Evolutionary conservation across 2,113 vertebrate species (phyloP).

Genomic region (Rhynchomys soricoides): DNA sequence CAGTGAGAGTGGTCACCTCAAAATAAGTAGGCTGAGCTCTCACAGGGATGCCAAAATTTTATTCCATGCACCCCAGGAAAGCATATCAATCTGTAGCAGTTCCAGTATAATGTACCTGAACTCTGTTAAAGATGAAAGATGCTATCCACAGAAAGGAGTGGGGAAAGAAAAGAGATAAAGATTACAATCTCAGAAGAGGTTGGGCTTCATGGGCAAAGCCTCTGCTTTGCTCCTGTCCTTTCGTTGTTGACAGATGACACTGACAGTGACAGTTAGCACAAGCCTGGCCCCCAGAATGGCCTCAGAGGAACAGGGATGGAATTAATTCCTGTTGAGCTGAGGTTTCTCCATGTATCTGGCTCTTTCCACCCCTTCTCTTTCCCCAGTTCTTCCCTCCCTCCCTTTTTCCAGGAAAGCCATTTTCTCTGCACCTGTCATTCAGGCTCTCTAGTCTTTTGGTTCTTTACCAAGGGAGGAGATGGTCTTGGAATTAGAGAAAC

Average conservation of each 20-base stretch:
- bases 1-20: background rate
- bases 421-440: background rate
- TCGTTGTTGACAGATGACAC: background rate
- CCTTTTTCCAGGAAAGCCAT: background rate
- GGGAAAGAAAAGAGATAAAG: background rate
- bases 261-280: background rate
- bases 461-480: background rate
- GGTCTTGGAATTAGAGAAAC: background rate
- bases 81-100: background rate
- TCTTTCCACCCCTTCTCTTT: background rate
- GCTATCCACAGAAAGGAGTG: background rate
- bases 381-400: too few species aligned
- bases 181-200: slow-evolving; percentile 21
- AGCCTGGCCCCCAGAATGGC: background rate
- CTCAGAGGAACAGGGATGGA: background rate
- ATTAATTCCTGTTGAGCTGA: background rate
- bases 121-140: slow-evolving; percentile 19
- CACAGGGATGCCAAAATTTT: background rate
- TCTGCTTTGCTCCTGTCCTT: background rate
- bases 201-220: background rate
- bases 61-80: background rate
- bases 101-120: background rate
- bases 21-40: slow-evolving; percentile 19
- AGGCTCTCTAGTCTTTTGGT: background rate
- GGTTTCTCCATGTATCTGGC: background rate